Base-by-base conservation (phyloP, 2,113 vertebrate genomes). In the Salvelinus fontinalis region DNA sequence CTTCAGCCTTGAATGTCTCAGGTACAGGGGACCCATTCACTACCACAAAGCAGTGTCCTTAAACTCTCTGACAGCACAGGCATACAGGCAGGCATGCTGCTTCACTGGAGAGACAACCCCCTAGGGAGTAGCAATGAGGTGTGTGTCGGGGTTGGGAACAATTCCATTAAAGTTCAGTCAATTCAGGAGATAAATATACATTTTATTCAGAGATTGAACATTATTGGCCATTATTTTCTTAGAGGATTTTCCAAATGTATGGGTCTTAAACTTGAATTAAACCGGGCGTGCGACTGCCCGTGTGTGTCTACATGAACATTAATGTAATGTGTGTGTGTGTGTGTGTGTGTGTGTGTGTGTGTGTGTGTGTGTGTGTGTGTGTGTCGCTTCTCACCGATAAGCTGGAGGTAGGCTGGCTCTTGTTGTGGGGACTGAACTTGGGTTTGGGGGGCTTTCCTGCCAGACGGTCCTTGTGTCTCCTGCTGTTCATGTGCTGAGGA, bases 401-500 rank as follows among this genome's bases (percentile, higher is more conserved):
- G 79, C 94, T 94, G 74, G 95, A 95, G 27, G 94, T 95, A 81
- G 94, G 95, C 92, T 95, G 97, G 90, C 94, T 94, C 91, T 97
- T 98, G 94, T 91, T 94, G 76, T 97, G 96, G 75, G 96, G 96
- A 87, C 95, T 97, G 90, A 95, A 96, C 89, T 97, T 98, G 83
- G 97, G 94, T 85, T 97, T 98, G 70, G 96, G 95, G 0, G 96
- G 95, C 85, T 98, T 99, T 84, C 98, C 97, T 0, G 97, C 96
- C 92, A 99, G 92, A 78, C 97, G 90, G 88, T 99, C 97, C 93
- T 96, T 98, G 93, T 99, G 98, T 84, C 97, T 90, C 89, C 97
- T 94, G 94, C 98, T 99, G 90, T 95, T 98, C 95, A 98, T 96
- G 92, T 99, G 98, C 98, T 99, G 88, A 67, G 0, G 83, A 85